A percentile compares a stretch with the other conserved stretches of the same genome.
Evolutionary conservation across 2,797 vertebrate genomes (phyloP).

Genomic region (Loriculus beryllinus): DNA sequence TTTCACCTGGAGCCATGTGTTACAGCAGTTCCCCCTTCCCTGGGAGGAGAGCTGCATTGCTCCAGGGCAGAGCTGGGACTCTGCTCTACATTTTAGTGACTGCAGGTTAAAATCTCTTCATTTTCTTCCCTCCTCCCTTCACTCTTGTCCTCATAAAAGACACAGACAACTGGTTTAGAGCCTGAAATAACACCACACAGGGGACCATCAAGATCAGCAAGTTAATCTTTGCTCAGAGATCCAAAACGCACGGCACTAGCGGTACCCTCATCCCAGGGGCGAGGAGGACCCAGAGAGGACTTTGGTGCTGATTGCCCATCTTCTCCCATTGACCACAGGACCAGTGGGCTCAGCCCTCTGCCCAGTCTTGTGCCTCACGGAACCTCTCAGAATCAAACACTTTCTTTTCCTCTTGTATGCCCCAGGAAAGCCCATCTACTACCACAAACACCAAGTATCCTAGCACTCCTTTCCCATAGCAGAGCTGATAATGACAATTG

Average conservation of each 20-base stretch:
- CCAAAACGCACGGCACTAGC: not conserved
- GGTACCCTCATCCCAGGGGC: not conserved
- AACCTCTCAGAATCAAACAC: not conserved
- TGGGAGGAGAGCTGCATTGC: not conserved
- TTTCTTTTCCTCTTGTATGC: not conserved
- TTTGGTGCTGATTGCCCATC: not conserved
- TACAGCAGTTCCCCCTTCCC: not conserved
- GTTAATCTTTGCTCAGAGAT: slow-evolving; percentile 35
- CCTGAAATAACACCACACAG: slow-evolving; percentile 60
- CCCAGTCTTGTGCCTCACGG: not conserved
- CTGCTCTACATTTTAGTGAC: slow-evolving; percentile 45
- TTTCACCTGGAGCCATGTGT: not conserved
- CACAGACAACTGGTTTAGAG: slow-evolving; percentile 55
- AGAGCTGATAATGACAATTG: fast-evolving
- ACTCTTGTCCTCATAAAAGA: slow-evolving; percentile 36
- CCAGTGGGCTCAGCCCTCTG: not conserved
- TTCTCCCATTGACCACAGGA: not conserved
- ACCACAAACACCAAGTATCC: not conserved
- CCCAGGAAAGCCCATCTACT: not conserved
- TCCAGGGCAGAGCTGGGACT: slow-evolving; percentile 15
- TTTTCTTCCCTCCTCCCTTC: not conserved
- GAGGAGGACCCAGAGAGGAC: not conserved
- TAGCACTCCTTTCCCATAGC: not conserved
- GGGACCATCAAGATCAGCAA: slow-evolving; percentile 19
- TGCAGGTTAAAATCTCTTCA: slow-evolving; percentile 14